A percentile compares a stretch with the other conserved stretches of the same genome.
Evolutionary conservation across 2,797 vertebrate genomes (phyloP).

Genomic region (Dendrocincla tyrannina): DNA sequence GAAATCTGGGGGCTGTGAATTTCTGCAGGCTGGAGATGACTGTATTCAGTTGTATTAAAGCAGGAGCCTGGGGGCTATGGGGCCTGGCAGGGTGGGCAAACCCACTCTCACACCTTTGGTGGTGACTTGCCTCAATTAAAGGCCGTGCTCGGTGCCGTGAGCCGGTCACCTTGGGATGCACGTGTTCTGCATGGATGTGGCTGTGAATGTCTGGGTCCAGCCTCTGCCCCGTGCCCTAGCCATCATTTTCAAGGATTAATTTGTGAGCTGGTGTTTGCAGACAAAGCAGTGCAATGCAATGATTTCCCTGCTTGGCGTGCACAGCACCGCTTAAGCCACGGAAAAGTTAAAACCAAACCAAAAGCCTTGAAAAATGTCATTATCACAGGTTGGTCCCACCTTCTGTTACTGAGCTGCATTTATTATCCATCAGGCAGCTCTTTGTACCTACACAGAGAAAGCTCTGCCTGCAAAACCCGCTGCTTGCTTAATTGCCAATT

Average conservation of each 20-base stretch:
- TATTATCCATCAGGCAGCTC: not conserved
- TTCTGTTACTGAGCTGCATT: not conserved
- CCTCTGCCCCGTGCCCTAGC: not conserved
- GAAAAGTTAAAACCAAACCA: not conserved
- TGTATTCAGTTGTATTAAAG: not conserved
- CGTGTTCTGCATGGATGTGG: not conserved
- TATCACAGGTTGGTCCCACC: not conserved
- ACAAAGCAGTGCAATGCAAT: not conserved
- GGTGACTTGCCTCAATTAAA: not conserved
- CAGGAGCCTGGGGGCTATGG: not conserved
- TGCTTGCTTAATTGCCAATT: constrained; percentile 38
- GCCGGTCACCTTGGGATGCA: not conserved
- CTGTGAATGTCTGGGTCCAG: not conserved
- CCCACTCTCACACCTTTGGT: accelerated
- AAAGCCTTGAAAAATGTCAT: not conserved
- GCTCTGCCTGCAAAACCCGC: not conserved
- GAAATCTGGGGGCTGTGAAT: not conserved
- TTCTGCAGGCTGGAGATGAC: not conserved
- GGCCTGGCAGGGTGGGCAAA: not conserved
- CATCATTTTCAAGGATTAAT: not conserved
- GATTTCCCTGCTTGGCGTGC: not conserved
- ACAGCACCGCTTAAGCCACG: accelerated
- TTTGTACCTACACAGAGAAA: not conserved
- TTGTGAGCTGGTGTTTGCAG: not conserved
- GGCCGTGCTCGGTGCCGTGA: not conserved